Evolutionary conservation across 2,888 invertebrate species (phyloP).

Genomic region (Eupithecia subumbrata): DNA sequence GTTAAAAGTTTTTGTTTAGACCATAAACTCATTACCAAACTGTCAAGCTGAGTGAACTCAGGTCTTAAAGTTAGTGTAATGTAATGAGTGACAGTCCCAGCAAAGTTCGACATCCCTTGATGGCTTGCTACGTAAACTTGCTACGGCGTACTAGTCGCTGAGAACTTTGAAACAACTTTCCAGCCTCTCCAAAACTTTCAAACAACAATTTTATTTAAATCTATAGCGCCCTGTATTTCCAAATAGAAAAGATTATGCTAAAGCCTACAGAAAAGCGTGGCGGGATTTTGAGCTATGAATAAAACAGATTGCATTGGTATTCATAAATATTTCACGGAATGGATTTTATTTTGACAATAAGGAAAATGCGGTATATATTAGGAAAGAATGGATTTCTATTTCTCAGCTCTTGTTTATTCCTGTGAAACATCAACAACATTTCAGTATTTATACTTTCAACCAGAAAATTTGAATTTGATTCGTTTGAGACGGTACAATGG

Average conservation of each 20-base stretch:
- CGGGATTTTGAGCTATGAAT: constrained; percentile 8
- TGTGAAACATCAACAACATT: neutral
- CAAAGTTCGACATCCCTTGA: constrained; percentile 51
- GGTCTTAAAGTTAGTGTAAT: constrained; percentile 59
- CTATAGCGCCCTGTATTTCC: neutral
- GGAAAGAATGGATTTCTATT: neutral
- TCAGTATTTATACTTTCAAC: neutral
- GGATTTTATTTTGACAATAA: constrained; percentile 13
- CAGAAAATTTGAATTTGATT: neutral
- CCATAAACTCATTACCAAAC: constrained; percentile 69
- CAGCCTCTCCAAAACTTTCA: neutral
- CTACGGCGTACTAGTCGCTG: constrained; percentile 20
- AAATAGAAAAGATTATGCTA: constrained; percentile 1
- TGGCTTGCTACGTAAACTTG: constrained; percentile 32
- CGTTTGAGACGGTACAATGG: neutral
- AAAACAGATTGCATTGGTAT: constrained; percentile 14
- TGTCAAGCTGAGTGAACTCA: constrained; percentile 62
- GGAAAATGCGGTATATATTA: constrained; percentile 3
- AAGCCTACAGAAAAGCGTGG: neutral
- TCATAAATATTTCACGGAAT: constrained; percentile 12
- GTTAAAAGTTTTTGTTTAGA: constrained; percentile 55
- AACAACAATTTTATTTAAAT: constrained; percentile 5
- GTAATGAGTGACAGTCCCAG: constrained; percentile 64
- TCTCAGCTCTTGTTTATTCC: neutral
- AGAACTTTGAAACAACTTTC: constrained; percentile 20